These are phyloP conservation scores for Phymatocera aterrima DNA, from an alignment of 2,888 invertebrate genomes.

Conservation along the genomic window DNA sequence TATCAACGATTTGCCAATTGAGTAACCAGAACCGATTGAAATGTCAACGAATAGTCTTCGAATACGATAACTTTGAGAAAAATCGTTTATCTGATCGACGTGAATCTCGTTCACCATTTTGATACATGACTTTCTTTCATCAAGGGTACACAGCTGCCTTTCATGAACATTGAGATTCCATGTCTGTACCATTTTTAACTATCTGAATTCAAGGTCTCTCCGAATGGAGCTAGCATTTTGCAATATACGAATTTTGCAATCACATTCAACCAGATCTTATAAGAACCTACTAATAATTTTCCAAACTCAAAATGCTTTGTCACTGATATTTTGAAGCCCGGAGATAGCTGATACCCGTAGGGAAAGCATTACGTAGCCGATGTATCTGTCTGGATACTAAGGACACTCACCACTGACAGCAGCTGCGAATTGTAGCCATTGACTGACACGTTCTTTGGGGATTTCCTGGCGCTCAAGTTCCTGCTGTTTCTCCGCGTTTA, in stretches of 20 bases:
- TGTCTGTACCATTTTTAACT: constrained; percentile 4
- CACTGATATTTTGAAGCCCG: neutral
- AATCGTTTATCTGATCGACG: neutral
- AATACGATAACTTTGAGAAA: neutral
- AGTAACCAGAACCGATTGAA: neutral
- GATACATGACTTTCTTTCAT: neutral
- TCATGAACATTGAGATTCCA: neutral
- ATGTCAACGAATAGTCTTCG: too few species aligned
- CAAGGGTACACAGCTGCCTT: constrained; percentile 7
- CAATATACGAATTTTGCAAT: neutral
- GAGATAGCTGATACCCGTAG: neutral
- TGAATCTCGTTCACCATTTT: neutral
- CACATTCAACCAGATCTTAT: neutral
- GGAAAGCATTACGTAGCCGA: neutral
- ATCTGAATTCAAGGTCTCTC: neutral
- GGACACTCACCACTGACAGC: constrained; percentile 61
- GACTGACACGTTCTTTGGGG: constrained; percentile 54
- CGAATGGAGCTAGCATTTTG: neutral
- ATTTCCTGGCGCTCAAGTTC: constrained; percentile 56
- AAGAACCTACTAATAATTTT: neutral
- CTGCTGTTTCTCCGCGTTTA: constrained; percentile 26
- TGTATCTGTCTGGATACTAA: neutral
- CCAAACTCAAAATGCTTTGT: neutral
- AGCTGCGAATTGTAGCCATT: constrained; percentile 62
- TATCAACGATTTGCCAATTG: neutral